A percentile compares a stretch with the other conserved stretches of the same genome.
Conservation (phyloP, 2,113 vertebrate genomes). For the Petroica traversi region DNA sequence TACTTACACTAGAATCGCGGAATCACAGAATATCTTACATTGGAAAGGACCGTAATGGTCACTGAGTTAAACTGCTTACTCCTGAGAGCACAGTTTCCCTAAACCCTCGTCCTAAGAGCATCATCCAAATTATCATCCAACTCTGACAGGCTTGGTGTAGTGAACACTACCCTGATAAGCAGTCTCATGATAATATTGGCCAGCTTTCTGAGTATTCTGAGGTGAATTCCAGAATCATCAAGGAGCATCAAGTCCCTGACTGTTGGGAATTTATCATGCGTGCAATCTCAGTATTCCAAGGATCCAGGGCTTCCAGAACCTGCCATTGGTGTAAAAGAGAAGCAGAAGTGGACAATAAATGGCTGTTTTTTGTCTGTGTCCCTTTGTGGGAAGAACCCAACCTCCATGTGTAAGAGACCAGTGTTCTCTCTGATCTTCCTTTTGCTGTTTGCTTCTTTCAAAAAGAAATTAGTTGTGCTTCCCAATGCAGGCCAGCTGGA, state of each 20-base stretch:
- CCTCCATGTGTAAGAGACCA: background rate
- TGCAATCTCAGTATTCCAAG: background rate
- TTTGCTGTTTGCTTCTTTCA: background rate
- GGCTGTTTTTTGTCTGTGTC: background rate
- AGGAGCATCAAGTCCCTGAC: background rate
- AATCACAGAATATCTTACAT: background rate
- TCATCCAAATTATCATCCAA: background rate
- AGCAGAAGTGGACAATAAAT: background rate
- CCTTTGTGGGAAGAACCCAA: background rate
- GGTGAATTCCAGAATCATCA: accelerated
- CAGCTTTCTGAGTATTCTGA: background rate
- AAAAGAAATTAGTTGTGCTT: background rate
- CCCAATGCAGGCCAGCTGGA: accelerated
- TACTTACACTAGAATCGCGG: background rate
- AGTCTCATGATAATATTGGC: accelerated
- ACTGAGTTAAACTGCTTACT: background rate
- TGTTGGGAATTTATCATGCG: background rate
- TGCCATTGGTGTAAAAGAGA: accelerated
- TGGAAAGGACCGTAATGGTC: background rate
- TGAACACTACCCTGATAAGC: background rate
- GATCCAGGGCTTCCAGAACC: background rate
- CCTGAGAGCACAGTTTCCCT: background rate
- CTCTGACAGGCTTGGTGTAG: background rate
- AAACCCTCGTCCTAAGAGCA: background rate
- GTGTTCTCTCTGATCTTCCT: background rate